Conservation (phyloP, 1,140 invertebrate genomes). For the Globodera rostochiensis region DNA sequence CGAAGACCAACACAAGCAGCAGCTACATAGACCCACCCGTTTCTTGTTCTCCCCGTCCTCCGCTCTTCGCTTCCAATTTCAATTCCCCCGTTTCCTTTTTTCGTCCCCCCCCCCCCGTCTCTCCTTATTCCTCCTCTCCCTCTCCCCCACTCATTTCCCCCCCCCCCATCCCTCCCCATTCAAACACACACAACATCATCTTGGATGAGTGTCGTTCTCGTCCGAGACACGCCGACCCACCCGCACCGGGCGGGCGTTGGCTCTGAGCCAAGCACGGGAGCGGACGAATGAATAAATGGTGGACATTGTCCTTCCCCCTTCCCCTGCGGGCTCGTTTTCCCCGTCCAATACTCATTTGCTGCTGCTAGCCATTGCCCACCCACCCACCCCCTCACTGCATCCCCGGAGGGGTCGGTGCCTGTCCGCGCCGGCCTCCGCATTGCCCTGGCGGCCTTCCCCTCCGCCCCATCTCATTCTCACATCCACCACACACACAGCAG, state of each 20-base stretch:
- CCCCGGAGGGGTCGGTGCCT: constrained; percentile 1
- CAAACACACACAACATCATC: not conserved
- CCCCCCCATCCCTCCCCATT: not conserved
- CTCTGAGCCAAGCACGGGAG: not conserved
- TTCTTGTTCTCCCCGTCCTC: not conserved
- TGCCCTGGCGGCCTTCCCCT: not conserved
- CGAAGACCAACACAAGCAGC: no score
- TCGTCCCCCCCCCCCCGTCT: not conserved
- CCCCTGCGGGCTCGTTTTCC: not conserved
- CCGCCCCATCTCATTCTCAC: not conserved
- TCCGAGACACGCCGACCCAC: not conserved
- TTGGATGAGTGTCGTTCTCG: not conserved
- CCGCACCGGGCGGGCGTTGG: not conserved
- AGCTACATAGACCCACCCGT: no score
- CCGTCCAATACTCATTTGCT: constrained; percentile 18
- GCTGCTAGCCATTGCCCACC: not conserved
- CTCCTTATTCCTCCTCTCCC: not conserved
- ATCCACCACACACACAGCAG: no score
- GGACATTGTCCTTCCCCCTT: constrained; percentile 1
- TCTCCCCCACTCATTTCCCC: not conserved
- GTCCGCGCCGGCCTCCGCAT: constrained; percentile 11
- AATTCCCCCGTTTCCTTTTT: not conserved
- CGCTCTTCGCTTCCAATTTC: not conserved
- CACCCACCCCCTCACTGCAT: not conserved
- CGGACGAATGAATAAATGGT: not conserved